Evolutionary conservation across 2,113 vertebrate species (phyloP).

Genomic region (Orcinus orca): DNA sequence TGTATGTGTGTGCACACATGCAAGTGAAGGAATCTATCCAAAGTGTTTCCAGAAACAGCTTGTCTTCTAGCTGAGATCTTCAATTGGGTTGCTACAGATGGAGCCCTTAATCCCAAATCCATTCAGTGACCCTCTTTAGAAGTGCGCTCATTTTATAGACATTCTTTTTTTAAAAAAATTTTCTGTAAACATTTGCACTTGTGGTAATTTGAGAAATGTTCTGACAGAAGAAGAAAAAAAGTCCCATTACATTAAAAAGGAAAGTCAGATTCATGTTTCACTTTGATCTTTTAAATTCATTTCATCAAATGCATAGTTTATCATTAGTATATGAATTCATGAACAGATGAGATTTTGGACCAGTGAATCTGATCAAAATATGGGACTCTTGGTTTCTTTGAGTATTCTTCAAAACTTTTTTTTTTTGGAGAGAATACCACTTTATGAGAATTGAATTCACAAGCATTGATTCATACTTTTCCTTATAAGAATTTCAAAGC

Average conservation of each 20-base stretch:
- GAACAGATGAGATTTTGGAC: background rate
- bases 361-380: background rate
- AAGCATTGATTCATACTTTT: background rate
- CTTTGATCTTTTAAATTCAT: background rate
- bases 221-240: background rate
- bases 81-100: background rate
- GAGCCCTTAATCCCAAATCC: background rate
- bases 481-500: constrained; percentile 35
- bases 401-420: constrained; percentile 5
- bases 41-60: background rate
- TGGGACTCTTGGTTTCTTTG: background rate
- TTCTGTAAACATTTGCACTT: constrained; percentile 19
- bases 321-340: background rate
- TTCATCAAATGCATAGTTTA: background rate
- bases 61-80: background rate
- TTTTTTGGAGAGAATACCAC: background rate
- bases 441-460: constrained; percentile 12
- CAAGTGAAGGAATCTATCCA: background rate
- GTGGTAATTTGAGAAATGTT: background rate
- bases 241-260: background rate
- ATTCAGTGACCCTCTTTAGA: background rate
- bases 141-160: background rate
- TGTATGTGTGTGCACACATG: background rate
- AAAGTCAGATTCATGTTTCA: background rate
- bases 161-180: background rate